Evolutionary conservation across 2,113 vertebrate species (phyloP).

Genomic region (Eulemur rufifrons): DNA sequence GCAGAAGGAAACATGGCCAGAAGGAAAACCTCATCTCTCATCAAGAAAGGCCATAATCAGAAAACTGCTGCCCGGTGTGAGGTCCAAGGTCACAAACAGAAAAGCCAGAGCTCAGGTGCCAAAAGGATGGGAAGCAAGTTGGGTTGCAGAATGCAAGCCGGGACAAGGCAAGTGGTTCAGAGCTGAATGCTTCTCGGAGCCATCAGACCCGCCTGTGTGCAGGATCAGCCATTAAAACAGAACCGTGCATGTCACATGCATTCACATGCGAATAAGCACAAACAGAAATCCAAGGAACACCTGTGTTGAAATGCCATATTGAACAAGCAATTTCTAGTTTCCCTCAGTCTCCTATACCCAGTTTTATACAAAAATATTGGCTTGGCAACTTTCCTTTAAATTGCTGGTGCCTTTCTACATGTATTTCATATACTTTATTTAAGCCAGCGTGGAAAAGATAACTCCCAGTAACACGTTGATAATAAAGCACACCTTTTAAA

Average conservation of each 20-base stretch:
- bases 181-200: background rate
- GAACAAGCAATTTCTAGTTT: conserved; percentile 29
- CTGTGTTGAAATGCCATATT: conserved; percentile 12
- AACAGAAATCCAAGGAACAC: background rate
- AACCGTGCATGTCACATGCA: background rate
- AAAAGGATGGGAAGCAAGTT: background rate
- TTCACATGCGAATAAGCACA: background rate
- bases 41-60: background rate
- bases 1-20: background rate
- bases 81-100: background rate
- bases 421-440: background rate
- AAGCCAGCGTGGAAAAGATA: conserved; percentile 11
- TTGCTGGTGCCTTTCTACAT: background rate
- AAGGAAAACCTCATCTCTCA: conserved; percentile 9
- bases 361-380: conserved; percentile 14
- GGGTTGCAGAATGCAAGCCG: background rate
- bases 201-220: conserved; percentile 13
- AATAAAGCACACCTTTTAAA: conserved; percentile 7
- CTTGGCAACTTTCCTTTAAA: conserved; percentile 9
- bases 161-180: conserved; percentile 5
- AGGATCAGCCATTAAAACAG: conserved; percentile 2
- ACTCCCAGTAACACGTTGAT: background rate
- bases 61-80: background rate
- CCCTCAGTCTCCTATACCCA: background rate
- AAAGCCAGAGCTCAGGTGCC: background rate